Evolutionary conservation across 2,113 vertebrate genomes (phyloP).

Genomic region (Campylomormyrus numenius): DNA sequence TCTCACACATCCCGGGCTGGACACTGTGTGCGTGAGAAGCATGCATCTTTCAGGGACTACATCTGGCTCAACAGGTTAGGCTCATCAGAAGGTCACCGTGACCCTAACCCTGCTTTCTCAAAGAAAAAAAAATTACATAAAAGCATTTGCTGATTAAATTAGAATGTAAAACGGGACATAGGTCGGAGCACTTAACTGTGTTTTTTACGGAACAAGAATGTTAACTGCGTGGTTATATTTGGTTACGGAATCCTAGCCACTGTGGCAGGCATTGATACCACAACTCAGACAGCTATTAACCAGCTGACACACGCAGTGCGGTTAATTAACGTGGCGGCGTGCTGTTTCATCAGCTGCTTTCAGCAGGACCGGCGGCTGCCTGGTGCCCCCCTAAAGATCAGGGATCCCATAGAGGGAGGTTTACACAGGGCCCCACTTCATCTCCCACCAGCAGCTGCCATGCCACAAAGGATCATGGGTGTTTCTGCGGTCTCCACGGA

Average conservation of each 20-base stretch:
- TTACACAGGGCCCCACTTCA: neutral
- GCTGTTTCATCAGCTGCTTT: conserved; percentile 1
- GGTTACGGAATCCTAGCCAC: neutral
- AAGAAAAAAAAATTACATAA: neutral
- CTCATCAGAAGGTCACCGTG: neutral
- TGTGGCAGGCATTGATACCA: neutral
- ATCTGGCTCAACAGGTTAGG: neutral
- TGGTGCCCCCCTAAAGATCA: neutral
- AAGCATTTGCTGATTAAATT: neutral
- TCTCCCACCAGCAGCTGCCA: neutral
- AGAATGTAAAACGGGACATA: neutral
- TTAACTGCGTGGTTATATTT: neutral
- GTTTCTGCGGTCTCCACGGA: neutral
- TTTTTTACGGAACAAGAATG: neutral
- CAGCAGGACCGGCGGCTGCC: neutral
- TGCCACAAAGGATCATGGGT: neutral
- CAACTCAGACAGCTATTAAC: neutral
- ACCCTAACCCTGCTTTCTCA: neutral
- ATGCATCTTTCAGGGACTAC: neutral
- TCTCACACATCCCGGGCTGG: neutral
- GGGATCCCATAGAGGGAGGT: neutral
- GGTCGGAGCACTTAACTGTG: neutral
- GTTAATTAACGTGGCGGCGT: neutral
- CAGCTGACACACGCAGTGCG: neutral
- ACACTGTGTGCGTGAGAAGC: neutral